Base-by-base conservation (phyloP, 2,797 vertebrate genomes). In the Arrhamphus sclerolepis region DNA sequence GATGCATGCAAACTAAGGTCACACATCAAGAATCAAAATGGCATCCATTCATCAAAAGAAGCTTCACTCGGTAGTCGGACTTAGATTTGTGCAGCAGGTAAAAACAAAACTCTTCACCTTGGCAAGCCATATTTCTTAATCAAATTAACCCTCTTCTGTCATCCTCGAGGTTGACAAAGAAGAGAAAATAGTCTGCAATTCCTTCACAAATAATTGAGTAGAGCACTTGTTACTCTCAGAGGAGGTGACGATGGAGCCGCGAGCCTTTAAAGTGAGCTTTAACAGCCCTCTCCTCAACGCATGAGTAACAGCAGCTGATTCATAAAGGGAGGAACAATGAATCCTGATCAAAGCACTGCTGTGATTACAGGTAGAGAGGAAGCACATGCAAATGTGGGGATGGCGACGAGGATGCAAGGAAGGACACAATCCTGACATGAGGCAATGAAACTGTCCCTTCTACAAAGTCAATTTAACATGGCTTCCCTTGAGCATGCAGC, bases 271-370 rank as follows among this genome's bases (percentile, higher is more conserved):
- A 70, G 50, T 52, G 39, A 48, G 29, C 55, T 74, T 55, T 62
- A 78, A 62, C 57, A 51, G 31, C 47, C 59, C 46, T 63, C 64
- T 77, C 44, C 59, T 56, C 62, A 52, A 84, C 57, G 74, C 78
- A 77, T 26, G 56, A 64, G 29, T 21, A 76, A 70, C 54, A 66
- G 56, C 49, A 66, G 69, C 39, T 48, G 40, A 62, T 77, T 54
- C 66, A 78, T 70, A 72, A 77, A 53, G 53, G 62, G 58, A 72
- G 70, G 28, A 48, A 52, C 62, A 71, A 47, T 73, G 58, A 80
- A 72, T 75, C 69, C 21, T 57, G 75, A 89, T 85, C 61, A 71
- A 84, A 61, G 59, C 28, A 47, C 7, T 0, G 0, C 26, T 28
- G 44, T 50, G 19, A n/a, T n/a, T 34, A 21, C 6, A 7, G 9